Evolutionary conservation across 1,140 invertebrate genomes (phyloP).

Genomic region (Drosophila melanica): DNA sequence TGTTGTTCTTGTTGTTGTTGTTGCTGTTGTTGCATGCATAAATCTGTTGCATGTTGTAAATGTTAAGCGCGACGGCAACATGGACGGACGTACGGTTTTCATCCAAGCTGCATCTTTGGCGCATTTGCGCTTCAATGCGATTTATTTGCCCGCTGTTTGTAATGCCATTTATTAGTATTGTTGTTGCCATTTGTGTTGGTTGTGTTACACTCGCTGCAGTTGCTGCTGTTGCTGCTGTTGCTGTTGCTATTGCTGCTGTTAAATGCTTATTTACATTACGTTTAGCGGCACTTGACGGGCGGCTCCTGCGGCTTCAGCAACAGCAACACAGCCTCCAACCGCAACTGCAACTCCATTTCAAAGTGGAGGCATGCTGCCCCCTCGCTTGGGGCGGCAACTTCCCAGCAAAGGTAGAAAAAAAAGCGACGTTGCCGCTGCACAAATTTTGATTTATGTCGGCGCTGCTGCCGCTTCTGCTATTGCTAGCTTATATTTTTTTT

Average conservation of each 20-base stretch:
- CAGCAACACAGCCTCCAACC: conserved; percentile 10
- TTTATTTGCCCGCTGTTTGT: conserved; percentile 80
- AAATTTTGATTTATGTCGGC: conserved; percentile 76
- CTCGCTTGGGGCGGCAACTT: conserved; percentile 35
- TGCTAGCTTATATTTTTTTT: conserved; percentile 10
- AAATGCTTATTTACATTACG: conserved; percentile 83
- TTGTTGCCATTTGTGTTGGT: conserved; percentile 31
- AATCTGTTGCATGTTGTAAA: conserved; percentile 80
- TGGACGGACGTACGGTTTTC: conserved; percentile 49
- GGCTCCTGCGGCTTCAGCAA: conserved; percentile 35
- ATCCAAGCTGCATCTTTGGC: conserved; percentile 63
- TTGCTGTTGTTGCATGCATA: conserved; percentile 66
- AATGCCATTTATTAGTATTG: conserved; percentile 74
- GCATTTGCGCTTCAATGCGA: conserved; percentile 76
- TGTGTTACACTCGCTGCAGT: conserved; percentile 30
- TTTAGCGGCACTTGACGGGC: conserved; percentile 75
- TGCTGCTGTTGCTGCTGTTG: conserved; percentile 30
- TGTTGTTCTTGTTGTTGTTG: conserved; percentile 15
- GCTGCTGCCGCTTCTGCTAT: conserved; percentile 1
- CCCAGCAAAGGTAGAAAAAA: conserved; percentile 42
- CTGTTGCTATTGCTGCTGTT: conserved; percentile 61
- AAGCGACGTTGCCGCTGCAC: conserved; percentile 34
- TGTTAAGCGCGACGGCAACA: conserved; percentile 61
- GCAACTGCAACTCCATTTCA: conserved; percentile 30
- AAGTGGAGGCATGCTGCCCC: conserved; percentile 41